Evolutionary conservation across 2,797 vertebrate genomes (phyloP).

Genomic region (Halcyon smyrnensis): DNA sequence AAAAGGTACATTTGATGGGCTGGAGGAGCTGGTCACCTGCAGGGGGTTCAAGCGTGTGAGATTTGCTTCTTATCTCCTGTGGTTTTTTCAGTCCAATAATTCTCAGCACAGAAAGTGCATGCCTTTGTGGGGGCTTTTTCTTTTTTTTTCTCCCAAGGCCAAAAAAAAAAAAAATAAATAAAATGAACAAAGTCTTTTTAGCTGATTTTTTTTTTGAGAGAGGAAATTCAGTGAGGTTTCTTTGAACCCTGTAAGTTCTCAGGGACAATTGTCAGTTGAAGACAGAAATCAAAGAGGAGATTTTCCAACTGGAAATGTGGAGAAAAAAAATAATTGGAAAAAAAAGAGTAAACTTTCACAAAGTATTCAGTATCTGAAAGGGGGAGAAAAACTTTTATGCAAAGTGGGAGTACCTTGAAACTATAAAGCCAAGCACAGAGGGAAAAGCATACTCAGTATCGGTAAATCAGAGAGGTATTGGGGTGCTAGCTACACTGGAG

Average conservation of each 20-base stretch:
- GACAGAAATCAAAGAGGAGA: neutral
- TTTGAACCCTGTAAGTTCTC: neutral
- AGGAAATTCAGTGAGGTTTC: neutral
- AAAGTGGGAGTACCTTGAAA: neutral
- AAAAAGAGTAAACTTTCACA: neutral
- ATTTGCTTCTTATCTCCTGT: neutral
- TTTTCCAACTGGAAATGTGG: neutral
- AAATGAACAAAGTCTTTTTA: neutral
- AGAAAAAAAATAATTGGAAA: neutral
- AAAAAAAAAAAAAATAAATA: neutral
- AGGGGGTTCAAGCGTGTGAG: neutral
- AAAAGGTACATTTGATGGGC: neutral
- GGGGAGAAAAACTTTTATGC: neutral
- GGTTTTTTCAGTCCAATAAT: neutral
- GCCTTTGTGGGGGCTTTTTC: neutral
- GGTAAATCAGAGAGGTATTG: accelerated
- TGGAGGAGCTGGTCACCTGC: neutral
- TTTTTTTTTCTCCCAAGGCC: neutral
- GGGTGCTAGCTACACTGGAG: neutral
- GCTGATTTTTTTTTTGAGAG: neutral
- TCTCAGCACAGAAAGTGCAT: neutral
- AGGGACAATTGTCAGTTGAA: neutral
- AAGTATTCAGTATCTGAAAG: neutral
- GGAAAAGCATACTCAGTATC: neutral
- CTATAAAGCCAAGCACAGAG: neutral